Base-by-base conservation (phyloP, 2,113 vertebrate genomes). In the Sylvietta virens region DNA sequence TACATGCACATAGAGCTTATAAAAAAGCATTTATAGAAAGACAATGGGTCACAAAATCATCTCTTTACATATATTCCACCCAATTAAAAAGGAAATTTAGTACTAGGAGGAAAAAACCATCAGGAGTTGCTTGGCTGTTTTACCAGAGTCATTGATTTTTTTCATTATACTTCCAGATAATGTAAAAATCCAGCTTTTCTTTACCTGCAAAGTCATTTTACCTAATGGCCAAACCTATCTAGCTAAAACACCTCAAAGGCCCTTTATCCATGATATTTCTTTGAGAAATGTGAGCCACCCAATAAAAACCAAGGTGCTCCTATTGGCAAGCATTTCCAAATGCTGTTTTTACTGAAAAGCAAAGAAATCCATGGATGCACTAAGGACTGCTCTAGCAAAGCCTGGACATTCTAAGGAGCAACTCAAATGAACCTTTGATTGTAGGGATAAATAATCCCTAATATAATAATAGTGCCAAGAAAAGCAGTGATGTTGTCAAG, bases 21-120 rank as follows among this genome's bases (percentile, higher is more conserved):
- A 67, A 81, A 92, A 83, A 84, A 73, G 35, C 84, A 47, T 66
- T 86, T 80, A 44, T 5, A 61, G 10, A 70, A 56, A 83, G 67
- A 77, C 26, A 33, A 3, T 11, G 24, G 35, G 40, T 53, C 54
- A 81, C 31, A 60, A 81, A 73, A 74, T 60, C 31, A 71, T 15
- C n/a, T 81, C 51, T n/a, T 47, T 37, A 78, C 20, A 62, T n/a
- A 67, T 2, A 67, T 10, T 89, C 27, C n/a, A 78, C 81, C 78
- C 76, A 86, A 86, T 78, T 93, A 93, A 92, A 94, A 94, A 81
- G 35, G 11, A 89, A 78, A 81, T 42, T 10, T 31, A 94, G 15
- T 57, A 47, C 3, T n/a, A 73, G 22, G 10, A 60, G 13, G 6
- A 10, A 47, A 56, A 47, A 81, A 40, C 22, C 3, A 30, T 7